Conservation (phyloP, 2,888 invertebrate genomes). For the Luperina testacea region DNA sequence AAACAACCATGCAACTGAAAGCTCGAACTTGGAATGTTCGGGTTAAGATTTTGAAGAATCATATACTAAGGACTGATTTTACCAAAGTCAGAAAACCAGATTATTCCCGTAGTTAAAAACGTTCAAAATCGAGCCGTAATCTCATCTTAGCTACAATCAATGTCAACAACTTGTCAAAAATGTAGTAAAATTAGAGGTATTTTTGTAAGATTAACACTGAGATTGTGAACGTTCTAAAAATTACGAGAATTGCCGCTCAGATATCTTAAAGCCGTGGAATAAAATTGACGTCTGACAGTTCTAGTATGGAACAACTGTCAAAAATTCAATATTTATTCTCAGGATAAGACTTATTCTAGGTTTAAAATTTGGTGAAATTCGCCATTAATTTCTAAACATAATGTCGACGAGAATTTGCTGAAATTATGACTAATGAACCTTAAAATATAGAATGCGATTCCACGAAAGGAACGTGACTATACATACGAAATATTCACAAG, state of each 20-base stretch:
- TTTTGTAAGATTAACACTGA: no score
- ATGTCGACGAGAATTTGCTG: constrained; percentile 21
- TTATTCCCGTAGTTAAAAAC: neutral
- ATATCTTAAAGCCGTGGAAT: neutral
- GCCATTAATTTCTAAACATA: constrained; percentile 3
- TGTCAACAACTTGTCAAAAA: neutral
- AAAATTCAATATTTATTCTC: neutral
- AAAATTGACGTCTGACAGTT: neutral
- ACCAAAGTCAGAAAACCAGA: neutral
- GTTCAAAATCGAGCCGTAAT: neutral
- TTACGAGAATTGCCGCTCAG: neutral
- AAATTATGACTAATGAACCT: constrained; percentile 31
- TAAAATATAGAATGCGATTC: constrained; percentile 19
- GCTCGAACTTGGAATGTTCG: neutral
- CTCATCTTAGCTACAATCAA: neutral
- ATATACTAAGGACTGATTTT: neutral
- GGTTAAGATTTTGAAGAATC: neutral
- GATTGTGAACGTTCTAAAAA: neutral
- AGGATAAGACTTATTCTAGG: neutral
- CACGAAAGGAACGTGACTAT: constrained; percentile 47
- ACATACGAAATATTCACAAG: constrained; percentile 42
- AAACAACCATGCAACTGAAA: neutral
- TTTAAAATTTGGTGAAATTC: neutral
- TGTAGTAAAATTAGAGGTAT: neutral
- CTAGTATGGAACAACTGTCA: neutral